Evolutionary conservation across 92 coral and sea anemone genomes (phyloP).

Genomic region (Zoanthus sociatus): DNA sequence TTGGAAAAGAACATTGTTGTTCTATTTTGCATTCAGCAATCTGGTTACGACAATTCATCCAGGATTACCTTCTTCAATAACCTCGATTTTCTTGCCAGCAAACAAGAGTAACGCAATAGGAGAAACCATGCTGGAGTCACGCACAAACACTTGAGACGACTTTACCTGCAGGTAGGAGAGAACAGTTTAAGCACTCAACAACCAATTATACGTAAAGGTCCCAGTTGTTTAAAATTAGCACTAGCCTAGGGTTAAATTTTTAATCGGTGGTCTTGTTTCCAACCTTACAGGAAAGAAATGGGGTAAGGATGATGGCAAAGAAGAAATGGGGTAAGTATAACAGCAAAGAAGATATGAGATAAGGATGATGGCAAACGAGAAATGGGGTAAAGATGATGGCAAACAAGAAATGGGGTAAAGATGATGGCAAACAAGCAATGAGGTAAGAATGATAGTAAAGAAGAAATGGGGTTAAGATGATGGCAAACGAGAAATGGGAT

Average conservation of each 20-base stretch:
- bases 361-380: neutral
- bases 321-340: neutral
- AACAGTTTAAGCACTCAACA: neutral
- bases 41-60: too few species aligned
- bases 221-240: too few species aligned
- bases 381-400: neutral
- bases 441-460: neutral
- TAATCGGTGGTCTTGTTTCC: too few species aligned
- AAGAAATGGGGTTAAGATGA: neutral
- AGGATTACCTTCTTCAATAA: slow-evolving; percentile 48
- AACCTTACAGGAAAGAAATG: neutral
- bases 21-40: too few species aligned
- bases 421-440: neutral
- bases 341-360: too few species aligned
- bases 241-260: too few species aligned
- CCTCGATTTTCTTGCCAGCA: slow-evolving; percentile 76
- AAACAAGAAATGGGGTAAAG: neutral
- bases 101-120: slow-evolving; percentile 90
- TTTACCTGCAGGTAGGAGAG: slow-evolving; percentile 62
- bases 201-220: neutral
- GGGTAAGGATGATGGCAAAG: neutral
- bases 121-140: slow-evolving; percentile 90
- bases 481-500: neutral
- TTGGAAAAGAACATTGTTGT: too few species aligned
- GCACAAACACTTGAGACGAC: slow-evolving; percentile 87